Conservation (phyloP, 2,888 invertebrate genomes). For the Flexamia atlantica region DNA sequence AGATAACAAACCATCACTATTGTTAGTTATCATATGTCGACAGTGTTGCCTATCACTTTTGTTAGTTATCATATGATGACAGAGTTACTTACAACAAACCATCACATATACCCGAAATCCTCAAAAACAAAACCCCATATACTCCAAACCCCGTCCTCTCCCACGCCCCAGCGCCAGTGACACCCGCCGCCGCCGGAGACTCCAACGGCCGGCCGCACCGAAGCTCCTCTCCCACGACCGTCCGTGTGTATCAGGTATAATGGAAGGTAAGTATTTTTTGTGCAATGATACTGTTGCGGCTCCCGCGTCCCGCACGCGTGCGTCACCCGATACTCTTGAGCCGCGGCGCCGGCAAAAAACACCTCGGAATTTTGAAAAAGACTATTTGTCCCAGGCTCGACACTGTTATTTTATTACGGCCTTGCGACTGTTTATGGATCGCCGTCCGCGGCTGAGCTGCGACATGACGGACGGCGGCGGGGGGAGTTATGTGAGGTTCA, state of each 20-base stretch:
- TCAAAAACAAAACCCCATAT: no score
- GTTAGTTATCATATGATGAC: no score
- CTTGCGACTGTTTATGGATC: constrained; percentile 51
- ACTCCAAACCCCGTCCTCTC: no score
- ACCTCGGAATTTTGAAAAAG: constrained; percentile 54
- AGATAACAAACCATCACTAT: no score
- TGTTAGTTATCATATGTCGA: no score
- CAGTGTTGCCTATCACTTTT: no score
- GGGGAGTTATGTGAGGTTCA: constrained; percentile 7
- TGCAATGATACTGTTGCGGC: constrained; percentile 48
- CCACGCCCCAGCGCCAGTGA: no score
- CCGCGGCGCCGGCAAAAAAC: constrained; percentile 20
- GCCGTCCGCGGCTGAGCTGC: constrained; percentile 12
- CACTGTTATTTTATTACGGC: constrained; percentile 50
- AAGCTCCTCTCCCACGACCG: no score
- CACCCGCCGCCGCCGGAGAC: neutral
- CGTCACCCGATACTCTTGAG: constrained; percentile 44
- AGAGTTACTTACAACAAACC: no score
- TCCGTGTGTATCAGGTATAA: constrained; percentile 48
- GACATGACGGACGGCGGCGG: neutral
- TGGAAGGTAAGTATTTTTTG: constrained; percentile 56
- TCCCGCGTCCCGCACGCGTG: constrained; percentile 18
- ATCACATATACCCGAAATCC: no score
- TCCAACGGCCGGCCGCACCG: neutral
- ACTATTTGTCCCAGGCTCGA: constrained; percentile 43